These are phyloP conservation scores for Aromia moschata DNA, from an alignment of 2,888 invertebrate genomes.

Conservation along the genomic window DNA sequence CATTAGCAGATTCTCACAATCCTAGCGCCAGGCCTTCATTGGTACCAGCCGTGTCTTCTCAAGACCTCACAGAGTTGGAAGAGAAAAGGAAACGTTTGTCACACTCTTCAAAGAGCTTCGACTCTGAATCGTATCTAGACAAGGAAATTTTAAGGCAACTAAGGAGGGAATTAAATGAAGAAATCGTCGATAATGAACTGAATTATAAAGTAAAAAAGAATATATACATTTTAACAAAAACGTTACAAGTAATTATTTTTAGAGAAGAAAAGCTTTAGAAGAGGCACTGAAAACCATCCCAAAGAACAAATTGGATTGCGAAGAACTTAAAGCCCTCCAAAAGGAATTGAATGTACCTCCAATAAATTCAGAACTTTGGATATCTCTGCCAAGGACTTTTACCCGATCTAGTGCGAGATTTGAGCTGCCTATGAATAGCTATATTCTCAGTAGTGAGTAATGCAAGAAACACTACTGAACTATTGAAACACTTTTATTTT, in stretches of 20 bases:
- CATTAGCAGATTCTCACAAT: conserved; percentile 69
- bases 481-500: too few relatives aligned
- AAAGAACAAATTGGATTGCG: conserved; percentile 60
- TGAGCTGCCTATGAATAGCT: conserved; percentile 76
- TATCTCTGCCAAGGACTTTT: conserved; percentile 78
- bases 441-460: conserved; percentile 63
- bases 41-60: conserved; percentile 58
- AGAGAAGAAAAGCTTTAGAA: conserved; percentile 74
- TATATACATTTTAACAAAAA: conserved; percentile 16
- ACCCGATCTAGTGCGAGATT: conserved; percentile 79
- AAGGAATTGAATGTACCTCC: conserved; percentile 65
- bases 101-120: conserved; percentile 38
- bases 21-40: conserved; percentile 74
- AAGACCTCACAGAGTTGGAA: conserved; percentile 23
- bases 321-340: conserved; percentile 66
- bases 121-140: conserved; percentile 66
- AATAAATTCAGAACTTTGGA: conserved; percentile 68
- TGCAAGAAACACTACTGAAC: too few relatives aligned
- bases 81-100: conserved; percentile 24
- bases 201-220: conserved; percentile 67
- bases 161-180: conserved; percentile 73
- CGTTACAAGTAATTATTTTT: conserved; percentile 46
- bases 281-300: conserved; percentile 69
- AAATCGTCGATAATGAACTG: conserved; percentile 76
- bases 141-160: conserved; percentile 72